Percentiles rank a stretch among this genome's conserved stretches.
These are phyloP conservation scores for Trachemys scripta DNA, from an alignment of 2,113 vertebrate species.

Conservation along the genomic window DNA sequence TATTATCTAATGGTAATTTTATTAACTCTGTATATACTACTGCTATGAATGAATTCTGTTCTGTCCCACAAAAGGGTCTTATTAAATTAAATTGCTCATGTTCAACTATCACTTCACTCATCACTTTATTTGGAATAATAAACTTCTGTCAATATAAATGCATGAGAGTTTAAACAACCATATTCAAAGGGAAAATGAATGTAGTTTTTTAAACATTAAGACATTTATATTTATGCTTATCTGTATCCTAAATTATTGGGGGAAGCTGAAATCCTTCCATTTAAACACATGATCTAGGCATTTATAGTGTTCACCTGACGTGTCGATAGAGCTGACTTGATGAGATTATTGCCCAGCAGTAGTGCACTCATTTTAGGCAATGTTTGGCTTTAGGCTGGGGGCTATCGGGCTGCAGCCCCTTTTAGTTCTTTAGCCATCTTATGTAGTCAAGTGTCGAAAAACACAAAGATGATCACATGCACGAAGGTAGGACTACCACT, in stretches of 20 bases:
- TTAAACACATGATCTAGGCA: neutral
- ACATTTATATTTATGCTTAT: neutral
- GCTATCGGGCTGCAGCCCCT: neutral
- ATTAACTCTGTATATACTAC: fast-evolving
- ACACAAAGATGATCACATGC: neutral
- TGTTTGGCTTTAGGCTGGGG: neutral
- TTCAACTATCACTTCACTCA: neutral
- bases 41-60: neutral
- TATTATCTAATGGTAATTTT: neutral
- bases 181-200: neutral
- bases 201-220: neutral
- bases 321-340: neutral
- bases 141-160: neutral
- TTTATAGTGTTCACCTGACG: neutral
- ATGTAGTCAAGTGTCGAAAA: neutral
- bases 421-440: fast-evolving
- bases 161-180: neutral
- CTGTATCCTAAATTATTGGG: neutral
- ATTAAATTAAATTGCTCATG: neutral
- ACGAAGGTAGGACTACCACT: neutral
- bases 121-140: neutral
- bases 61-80: neutral
- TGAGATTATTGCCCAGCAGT: neutral
- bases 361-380: neutral
- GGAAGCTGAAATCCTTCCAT: neutral